These are phyloP conservation scores for Deilephila porcellus DNA, from an alignment of 2,888 invertebrate genomes.

Conservation along the genomic window DNA sequence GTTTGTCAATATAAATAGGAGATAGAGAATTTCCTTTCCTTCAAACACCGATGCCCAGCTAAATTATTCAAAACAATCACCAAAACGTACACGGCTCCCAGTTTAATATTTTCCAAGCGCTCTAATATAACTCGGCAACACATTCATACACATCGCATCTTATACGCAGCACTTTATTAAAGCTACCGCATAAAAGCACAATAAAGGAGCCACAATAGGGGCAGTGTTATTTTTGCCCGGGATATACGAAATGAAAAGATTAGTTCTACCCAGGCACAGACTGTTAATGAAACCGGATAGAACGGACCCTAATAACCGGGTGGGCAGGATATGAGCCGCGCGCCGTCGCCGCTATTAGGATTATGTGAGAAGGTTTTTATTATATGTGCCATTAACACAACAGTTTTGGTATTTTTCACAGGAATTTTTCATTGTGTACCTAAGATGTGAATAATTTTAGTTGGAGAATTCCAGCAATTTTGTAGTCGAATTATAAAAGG, in stretches of 20 bases:
- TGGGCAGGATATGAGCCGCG: conserved; percentile 33
- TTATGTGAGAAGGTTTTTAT: background rate
- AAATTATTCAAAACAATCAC: background rate
- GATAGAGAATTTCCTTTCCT: no score
- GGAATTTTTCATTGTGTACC: background rate
- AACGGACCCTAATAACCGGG: conserved; percentile 26
- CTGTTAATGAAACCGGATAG: conserved; percentile 32
- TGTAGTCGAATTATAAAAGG: background rate
- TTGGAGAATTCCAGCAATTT: background rate
- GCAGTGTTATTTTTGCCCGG: conserved; percentile 21
- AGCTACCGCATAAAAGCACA: conserved; percentile 19
- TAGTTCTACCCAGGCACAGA: conserved; percentile 23
- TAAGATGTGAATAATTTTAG: background rate
- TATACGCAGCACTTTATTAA: conserved; percentile 20
- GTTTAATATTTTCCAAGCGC: background rate
- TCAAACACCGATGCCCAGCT: no score
- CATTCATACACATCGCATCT: conserved; percentile 1
- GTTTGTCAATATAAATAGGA: no score
- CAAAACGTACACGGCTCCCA: background rate
- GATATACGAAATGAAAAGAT: conserved; percentile 25
- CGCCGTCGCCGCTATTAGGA: conserved; percentile 8
- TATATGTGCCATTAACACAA: background rate
- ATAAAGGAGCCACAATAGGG: conserved; percentile 16
- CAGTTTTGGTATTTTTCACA: background rate
- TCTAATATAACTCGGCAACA: background rate